Conservation (phyloP, 2,888 invertebrate genomes). For the Acrobasis suavella region DNA sequence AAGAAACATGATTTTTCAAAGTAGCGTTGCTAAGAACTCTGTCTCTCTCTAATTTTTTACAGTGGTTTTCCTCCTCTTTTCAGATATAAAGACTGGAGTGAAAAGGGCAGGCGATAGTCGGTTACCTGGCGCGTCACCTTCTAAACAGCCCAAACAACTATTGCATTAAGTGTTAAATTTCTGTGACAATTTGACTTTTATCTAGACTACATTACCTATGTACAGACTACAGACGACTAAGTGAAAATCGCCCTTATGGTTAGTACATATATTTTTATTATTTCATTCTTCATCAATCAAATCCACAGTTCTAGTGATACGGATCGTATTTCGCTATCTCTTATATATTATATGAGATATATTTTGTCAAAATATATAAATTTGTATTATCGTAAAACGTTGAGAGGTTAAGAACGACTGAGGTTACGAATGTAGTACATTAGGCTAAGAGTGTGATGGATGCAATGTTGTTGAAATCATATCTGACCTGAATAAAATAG, state of each 20-base stretch:
- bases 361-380: slow-evolving; percentile 13
- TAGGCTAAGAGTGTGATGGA: slow-evolving; percentile 25
- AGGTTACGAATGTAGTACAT: slow-evolving; percentile 28
- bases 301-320: slow-evolving; percentile 19
- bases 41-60: not conserved
- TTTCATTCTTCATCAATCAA: slow-evolving; percentile 26
- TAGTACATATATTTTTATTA: slow-evolving; percentile 31
- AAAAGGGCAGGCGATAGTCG: slow-evolving; percentile 73
- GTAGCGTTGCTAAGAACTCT: not conserved
- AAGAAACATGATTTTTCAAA: too few relatives aligned
- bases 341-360: slow-evolving; percentile 10
- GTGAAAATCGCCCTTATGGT: slow-evolving; percentile 34
- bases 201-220: slow-evolving; percentile 44
- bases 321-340: not conserved
- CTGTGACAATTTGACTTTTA: slow-evolving; percentile 36
- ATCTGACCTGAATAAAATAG: slow-evolving; percentile 33
- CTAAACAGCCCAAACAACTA: slow-evolving; percentile 75
- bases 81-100: slow-evolving; percentile 72
- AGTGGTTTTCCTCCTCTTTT: slow-evolving; percentile 33
- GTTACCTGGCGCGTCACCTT: slow-evolving; percentile 75
- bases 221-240: slow-evolving; percentile 42
- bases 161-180: slow-evolving; percentile 59
- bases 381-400: slow-evolving; percentile 10
- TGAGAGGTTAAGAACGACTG: slow-evolving; percentile 28
- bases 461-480: slow-evolving; percentile 31